Percentiles rank a stretch among this genome's conserved stretches.
phyloP scores from a whole-genome alignment of 2,113 vertebrate species.

The Romanogobio albipinnatus region DNA sequence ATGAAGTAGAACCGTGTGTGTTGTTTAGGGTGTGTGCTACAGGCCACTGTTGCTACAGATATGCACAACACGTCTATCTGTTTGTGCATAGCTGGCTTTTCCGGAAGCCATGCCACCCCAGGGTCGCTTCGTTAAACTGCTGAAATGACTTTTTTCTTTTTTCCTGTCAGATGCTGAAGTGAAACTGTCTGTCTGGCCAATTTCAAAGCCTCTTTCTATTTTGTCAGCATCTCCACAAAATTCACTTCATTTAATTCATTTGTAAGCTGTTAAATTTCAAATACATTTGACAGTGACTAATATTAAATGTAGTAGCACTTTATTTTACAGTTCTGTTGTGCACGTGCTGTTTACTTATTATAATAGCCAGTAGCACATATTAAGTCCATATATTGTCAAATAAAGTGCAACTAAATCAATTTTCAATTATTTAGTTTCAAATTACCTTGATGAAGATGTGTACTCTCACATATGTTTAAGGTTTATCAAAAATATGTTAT shows the following conservation, averaged over 20 bases:
- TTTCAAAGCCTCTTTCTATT: conserved; percentile 33
- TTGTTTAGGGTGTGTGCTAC: conserved; percentile 61
- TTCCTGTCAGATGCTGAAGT: conserved; percentile 45
- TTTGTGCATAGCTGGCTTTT: conserved; percentile 61
- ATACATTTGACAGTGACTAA: background rate
- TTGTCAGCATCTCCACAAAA: background rate
- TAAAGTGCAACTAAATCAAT: background rate
- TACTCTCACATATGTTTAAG: background rate
- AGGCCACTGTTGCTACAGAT: conserved; percentile 44
- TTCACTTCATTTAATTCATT: background rate
- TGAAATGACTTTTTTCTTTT: conserved; percentile 54
- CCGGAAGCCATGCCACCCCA: conserved; percentile 53
- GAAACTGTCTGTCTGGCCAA: conserved; percentile 53
- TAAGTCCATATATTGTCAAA: no score
- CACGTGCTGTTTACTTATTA: no score
- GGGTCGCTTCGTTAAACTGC: conserved; percentile 52
- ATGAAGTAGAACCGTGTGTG: conserved; percentile 47
- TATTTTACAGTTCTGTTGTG: no score
- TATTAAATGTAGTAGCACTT: background rate
- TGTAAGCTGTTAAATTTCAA: background rate
- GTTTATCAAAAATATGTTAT: background rate
- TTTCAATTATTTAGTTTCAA: background rate
- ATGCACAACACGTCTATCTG: conserved; percentile 40
- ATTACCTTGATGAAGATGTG: no score
- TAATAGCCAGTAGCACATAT: no score